Base-by-base conservation (phyloP, 2,113 vertebrate genomes). In the Albula goreensis region DNA sequence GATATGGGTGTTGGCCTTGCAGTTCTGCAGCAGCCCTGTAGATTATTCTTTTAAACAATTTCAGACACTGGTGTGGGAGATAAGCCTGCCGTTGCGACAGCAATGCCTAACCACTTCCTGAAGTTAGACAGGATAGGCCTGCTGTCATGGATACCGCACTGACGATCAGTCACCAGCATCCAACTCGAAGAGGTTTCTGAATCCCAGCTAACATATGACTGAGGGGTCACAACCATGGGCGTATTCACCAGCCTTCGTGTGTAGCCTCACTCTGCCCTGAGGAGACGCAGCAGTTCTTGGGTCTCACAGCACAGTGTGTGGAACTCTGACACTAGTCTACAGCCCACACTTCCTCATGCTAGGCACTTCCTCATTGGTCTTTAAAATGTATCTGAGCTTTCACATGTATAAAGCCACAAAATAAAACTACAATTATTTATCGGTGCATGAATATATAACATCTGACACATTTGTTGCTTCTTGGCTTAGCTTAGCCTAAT, bases 81-180 rank as follows among this genome's bases (percentile, higher is more conserved):
- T 79, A 50, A 79, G 31, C 70, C 70, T 74, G 70, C 70, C 6
- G 70, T 74, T 74, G 78, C 49, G 19, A 79, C 78, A 79, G 78
- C 78, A 2, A n/a, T 50, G 78, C 11, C 78, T 79, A n/a, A 48
- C 78, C 78, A 79, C 78, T 79, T 79, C 78, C 78, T 79, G 78
- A 17, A 79, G 19, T 41, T 13, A 13, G 77, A 48, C 78, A 11
- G 49, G 22, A 79, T 12, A 50, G 9, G 78, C 78, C 31, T 79
- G 31, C 17, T 79, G 49, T 49, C 49, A 49, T 79, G 78, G 41
- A 49, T 49, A 48, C 17, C 17, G 22, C 13, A 79, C 41, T 79
- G 78, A 49, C 19, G 49, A 50, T 15, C 2, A 11, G 78, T 49
- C 78, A 19, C 12, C 49, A 50, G 41, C 49, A 49, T 79, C 49